Conservation (phyloP, 2,113 vertebrate species). For the Macroglossus sobrinus region DNA sequence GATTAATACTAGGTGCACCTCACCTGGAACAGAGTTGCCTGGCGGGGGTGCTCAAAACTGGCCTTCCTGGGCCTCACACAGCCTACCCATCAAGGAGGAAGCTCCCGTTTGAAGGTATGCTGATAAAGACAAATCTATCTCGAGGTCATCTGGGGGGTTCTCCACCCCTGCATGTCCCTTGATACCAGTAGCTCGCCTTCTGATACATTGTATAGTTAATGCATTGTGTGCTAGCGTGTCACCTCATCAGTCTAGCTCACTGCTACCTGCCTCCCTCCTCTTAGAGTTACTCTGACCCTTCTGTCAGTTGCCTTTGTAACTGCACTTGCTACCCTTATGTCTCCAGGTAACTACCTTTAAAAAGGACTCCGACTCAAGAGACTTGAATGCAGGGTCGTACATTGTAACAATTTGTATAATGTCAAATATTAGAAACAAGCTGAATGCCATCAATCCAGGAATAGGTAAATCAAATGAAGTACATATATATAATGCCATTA, state of each 20-base stretch:
- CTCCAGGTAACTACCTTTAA: neutral
- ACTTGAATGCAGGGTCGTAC: neutral
- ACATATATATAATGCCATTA: neutral
- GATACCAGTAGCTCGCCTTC: neutral
- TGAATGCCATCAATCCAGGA: neutral
- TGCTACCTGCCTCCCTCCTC: neutral
- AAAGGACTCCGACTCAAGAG: neutral
- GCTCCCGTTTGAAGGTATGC: too few relatives aligned
- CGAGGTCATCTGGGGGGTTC: too few relatives aligned
- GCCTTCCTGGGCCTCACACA: neutral
- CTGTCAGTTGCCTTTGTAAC: neutral
- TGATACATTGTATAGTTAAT: neutral
- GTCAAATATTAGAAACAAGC: neutral
- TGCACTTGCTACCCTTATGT: rapidly evolving
- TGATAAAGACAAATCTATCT: neutral
- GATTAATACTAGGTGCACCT: neutral
- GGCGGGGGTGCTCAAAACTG: rapidly evolving
- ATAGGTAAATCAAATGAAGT: neutral
- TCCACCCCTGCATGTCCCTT: neutral
- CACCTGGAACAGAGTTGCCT: neutral
- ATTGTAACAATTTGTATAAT: neutral
- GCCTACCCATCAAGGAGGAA: neutral
- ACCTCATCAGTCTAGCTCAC: neutral
- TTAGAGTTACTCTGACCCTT: neutral
- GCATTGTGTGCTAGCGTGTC: neutral